A percentile compares a stretch with the other conserved stretches of the same genome.
phyloP scores from a whole-genome alignment of 2,797 vertebrate species.

The Bryconaethiops microstoma region DNA sequence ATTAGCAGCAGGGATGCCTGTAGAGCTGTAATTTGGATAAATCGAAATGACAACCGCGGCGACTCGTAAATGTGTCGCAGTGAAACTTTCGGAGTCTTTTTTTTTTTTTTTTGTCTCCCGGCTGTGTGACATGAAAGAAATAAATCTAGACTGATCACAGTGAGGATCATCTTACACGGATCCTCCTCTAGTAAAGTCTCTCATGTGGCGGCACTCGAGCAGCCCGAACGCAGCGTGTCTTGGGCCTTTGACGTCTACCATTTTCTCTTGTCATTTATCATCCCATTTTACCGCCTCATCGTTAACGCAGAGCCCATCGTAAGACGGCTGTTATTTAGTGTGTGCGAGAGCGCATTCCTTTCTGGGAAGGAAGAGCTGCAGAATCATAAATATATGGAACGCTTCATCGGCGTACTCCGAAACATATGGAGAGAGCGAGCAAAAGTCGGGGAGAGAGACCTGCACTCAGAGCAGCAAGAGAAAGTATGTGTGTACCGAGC shows the following conservation, averaged over 20 bases:
- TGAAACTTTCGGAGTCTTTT: background rate
- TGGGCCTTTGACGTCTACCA: constrained; percentile 27
- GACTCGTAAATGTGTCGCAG: constrained; percentile 2
- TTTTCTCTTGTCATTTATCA: constrained; percentile 43
- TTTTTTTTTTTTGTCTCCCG: background rate
- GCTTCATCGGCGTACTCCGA: constrained; percentile 31
- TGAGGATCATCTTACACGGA: constrained; percentile 29
- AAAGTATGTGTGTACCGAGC: constrained; percentile 49
- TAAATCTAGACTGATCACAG: constrained; percentile 42
- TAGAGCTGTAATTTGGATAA: constrained; percentile 19
- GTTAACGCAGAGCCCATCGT: constrained; percentile 25
- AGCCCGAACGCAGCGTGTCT: constrained; percentile 18
- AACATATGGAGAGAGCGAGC: constrained; percentile 33
- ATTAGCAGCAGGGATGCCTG: constrained; percentile 38
- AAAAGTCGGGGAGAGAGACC: constrained; percentile 1
- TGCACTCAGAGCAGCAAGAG: constrained; percentile 27
- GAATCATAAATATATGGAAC: constrained; percentile 38
- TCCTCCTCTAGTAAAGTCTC: constrained; percentile 38
- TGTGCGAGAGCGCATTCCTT: constrained; percentile 28
- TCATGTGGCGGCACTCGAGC: constrained; percentile 35
- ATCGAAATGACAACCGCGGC: constrained; percentile 29
- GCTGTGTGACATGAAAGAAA: constrained; percentile 22
- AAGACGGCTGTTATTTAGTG: constrained; percentile 47
- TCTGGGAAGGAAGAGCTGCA: constrained; percentile 42
- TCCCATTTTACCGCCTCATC: constrained; percentile 31